Evolutionary conservation across 2,113 vertebrate species (phyloP).

Genomic region (Eonycteris spelaea): DNA sequence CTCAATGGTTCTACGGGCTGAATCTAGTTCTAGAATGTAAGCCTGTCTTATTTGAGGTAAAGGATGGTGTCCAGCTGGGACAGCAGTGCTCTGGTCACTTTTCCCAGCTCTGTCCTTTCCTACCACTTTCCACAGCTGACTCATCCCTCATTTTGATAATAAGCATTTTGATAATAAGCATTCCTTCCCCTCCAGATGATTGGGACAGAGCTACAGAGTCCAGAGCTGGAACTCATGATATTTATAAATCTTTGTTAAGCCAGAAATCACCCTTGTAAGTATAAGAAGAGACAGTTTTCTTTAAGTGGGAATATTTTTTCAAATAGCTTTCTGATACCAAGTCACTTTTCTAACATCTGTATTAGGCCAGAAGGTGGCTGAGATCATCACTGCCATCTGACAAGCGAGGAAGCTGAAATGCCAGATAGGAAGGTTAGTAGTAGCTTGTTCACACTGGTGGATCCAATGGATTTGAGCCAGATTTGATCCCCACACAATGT

Average conservation of each 20-base stretch:
- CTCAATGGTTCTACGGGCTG: neutral
- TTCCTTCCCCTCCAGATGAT: neutral
- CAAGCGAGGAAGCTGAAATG: neutral
- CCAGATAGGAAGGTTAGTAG: neutral
- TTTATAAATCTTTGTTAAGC: neutral
- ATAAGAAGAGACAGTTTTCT: neutral
- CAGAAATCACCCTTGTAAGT: neutral
- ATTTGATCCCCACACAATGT: neutral
- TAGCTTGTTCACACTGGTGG: neutral
- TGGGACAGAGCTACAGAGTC: neutral
- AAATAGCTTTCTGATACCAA: neutral
- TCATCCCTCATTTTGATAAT: neutral
- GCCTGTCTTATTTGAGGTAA: neutral
- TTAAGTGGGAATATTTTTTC: neutral
- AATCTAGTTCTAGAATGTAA: neutral
- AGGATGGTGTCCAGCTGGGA: neutral
- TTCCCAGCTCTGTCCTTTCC: neutral
- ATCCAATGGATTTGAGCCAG: neutral
- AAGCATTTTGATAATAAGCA: no score
- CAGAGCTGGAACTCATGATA: neutral
- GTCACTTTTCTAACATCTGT: neutral
- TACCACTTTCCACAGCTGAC: neutral
- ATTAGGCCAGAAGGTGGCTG: neutral
- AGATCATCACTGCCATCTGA: neutral
- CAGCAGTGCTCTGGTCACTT: neutral